Evolutionary conservation across 1,140 invertebrate genomes (phyloP), one percentile per base, ranked within the genome.

Genomic region (Anthonomus grandis): DNA sequence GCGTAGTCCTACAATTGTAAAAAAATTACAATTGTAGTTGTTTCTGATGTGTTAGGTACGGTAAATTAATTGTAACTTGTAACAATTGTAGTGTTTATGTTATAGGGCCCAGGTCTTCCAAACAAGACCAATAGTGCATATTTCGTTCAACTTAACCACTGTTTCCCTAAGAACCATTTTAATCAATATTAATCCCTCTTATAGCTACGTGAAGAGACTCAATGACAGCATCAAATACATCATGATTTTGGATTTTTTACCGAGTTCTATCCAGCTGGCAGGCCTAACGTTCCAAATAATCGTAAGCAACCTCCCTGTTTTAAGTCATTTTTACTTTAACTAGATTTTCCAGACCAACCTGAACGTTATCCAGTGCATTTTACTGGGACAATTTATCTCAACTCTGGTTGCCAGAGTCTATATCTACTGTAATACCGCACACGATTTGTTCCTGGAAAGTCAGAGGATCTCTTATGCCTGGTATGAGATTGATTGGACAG

Each of bases 261-360:
- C 39, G 21, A 19, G 51, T 46, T 54, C 51, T 4, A 34, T 54
- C n/a, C 51, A 54, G 24, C 25, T 54, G 39, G 51, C 51, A 13
- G 51, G 31, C 5, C 18, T 54, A 6, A 31, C 45, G 10, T 54
- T n/a, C 22, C 51, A 54, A 13, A 19, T 54, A n/a, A 46, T 54
- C 18, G 51, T 54, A 54, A 54, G 24, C 21, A 9, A 23, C 18
- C 18, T 18, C 17, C 12, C 17, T 13, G 10, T 41, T n/a, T 41
- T 24, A 23, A 18, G 24, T 15, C 2, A 1, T 45, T 45, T 45
- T 24, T 22, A 22, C 12, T 22, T 17, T 45, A 22, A 8, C 18
- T 19, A 12, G 3, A n/a, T 38, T 23, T 41, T 51, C 45, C 21
- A 54, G 51, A 54, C 24, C 15, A 54, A 44, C 17, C n/a, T 54